Evolutionary conservation across 2,113 vertebrate species (phyloP).

Genomic region (Ophthalmolycus amberensis): DNA sequence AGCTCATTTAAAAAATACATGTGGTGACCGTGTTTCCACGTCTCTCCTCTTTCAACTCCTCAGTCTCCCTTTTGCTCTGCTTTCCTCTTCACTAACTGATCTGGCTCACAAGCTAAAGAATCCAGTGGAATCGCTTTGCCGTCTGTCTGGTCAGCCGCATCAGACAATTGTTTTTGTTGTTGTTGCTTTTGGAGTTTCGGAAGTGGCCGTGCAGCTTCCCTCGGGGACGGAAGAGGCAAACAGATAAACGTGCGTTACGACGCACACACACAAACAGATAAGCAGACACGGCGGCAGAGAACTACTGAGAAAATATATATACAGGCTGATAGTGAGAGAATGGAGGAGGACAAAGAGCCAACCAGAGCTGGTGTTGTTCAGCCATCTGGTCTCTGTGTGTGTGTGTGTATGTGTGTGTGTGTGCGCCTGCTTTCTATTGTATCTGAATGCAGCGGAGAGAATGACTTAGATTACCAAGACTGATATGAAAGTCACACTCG

Average conservation of each 20-base stretch:
- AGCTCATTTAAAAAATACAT: neutral
- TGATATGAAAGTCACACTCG: slow-evolving; percentile 80
- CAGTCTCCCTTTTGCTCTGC: neutral
- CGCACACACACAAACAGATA: slow-evolving; percentile 4
- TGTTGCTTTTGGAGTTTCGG: slow-evolving; percentile 15
- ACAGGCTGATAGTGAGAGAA: slow-evolving; percentile 39
- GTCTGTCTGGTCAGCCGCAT: neutral
- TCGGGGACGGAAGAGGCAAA: slow-evolving; percentile 6
- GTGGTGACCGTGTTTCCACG: neutral
- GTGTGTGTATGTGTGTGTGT: slow-evolving; percentile 15
- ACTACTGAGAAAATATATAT: slow-evolving; percentile 38
- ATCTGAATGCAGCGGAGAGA: slow-evolving; percentile 62
- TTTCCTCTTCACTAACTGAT: neutral
- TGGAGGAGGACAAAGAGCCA: slow-evolving; percentile 49
- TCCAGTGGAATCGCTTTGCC: neutral
- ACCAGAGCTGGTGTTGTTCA: slow-evolving; percentile 53
- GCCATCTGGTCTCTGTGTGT: slow-evolving; percentile 68
- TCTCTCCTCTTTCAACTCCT: neutral
- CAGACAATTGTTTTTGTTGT: neutral
- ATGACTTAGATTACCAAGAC: slow-evolving; percentile 78
- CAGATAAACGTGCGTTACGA: slow-evolving; percentile 15
- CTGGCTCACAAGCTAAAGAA: neutral
- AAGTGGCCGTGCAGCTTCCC: slow-evolving; percentile 12
- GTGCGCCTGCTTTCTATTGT: slow-evolving; percentile 62
- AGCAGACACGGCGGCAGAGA: neutral